Percentiles rank a stretch among this genome's conserved stretches.
Conservation (phyloP, 2,113 vertebrate genomes). For the Proterorhinus semilunaris region DNA sequence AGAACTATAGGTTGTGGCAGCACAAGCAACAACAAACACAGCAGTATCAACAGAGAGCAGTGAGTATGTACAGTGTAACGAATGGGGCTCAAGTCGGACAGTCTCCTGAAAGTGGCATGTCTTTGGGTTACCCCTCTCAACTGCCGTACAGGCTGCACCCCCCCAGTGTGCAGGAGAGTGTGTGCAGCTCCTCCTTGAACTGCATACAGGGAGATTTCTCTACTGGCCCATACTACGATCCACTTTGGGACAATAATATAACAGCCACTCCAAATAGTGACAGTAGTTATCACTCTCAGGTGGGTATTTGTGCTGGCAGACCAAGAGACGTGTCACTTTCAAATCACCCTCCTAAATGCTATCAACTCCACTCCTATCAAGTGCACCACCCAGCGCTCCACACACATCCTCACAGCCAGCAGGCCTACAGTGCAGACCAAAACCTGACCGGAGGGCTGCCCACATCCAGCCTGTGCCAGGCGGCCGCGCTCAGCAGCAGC, state of each 20-base stretch:
- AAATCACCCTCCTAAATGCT: conserved; percentile 66
- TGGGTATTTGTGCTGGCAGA: conserved; percentile 70
- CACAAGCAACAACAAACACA: conserved; percentile 80
- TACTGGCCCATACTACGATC: conserved; percentile 83
- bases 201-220: conserved; percentile 86
- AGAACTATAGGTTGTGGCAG: conserved; percentile 85
- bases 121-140: conserved; percentile 58
- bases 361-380: conserved; percentile 27
- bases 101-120: conserved; percentile 80
- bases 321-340: conserved; percentile 70
- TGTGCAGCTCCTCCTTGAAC: conserved; percentile 81
- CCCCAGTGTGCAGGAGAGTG: conserved; percentile 66
- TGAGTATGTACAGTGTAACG: conserved; percentile 75
- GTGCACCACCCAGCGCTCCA: conserved; percentile 56
- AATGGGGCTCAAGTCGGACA: conserved; percentile 64
- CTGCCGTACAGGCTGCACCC: conserved; percentile 70
- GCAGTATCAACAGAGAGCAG: conserved; percentile 80
- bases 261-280: conserved; percentile 87
- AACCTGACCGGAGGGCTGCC: conserved; percentile 80
- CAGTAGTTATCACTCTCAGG: conserved; percentile 83
- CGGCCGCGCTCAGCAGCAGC: conserved; percentile 93
- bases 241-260: conserved; percentile 87
- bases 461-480: conserved; percentile 84
- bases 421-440: conserved; percentile 64
- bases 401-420: conserved; percentile 56